Evolutionary conservation across 37 sponge, comb jelly and placozoan species (phyloP).

Genomic region (Crambe crambe): DNA sequence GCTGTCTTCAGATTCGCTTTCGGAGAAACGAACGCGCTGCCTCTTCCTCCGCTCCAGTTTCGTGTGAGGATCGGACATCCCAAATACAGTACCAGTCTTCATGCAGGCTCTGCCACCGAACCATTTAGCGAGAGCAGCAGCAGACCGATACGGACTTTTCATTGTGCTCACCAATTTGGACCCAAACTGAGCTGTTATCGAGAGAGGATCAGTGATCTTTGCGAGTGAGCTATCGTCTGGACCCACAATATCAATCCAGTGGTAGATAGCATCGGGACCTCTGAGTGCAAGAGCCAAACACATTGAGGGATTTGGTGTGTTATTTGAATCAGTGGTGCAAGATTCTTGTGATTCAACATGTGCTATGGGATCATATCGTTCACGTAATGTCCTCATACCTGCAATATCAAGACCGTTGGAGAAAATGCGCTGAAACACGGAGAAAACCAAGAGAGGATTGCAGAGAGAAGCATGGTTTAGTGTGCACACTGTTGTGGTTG

Average conservation of each 20-base stretch:
- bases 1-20: constrained; percentile 58
- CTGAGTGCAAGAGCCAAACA: constrained; percentile 57
- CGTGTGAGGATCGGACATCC: constrained; percentile 69
- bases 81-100: constrained; percentile 53
- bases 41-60: constrained; percentile 60
- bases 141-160: constrained; percentile 27
- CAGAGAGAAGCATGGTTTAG: neutral
- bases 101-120: constrained; percentile 77
- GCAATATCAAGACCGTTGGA: constrained; percentile 46
- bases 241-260: constrained; percentile 60
- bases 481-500: constrained; percentile 29
- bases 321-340: neutral
- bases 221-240: constrained; percentile 59
- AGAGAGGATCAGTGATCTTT: constrained; percentile 63
- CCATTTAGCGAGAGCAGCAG: constrained; percentile 52
- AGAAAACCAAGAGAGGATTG: constrained; percentile 22
- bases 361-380: neutral
- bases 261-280: constrained; percentile 53
- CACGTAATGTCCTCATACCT: constrained; percentile 41
- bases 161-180: neutral
- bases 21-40: constrained; percentile 75
- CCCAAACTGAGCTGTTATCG: constrained; percentile 62
- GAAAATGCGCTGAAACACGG: neutral
- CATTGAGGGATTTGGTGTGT: neutral
- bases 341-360: neutral